phyloP scores from a whole-genome alignment of 2,888 invertebrate species.

The Serripes groenlandicus region DNA sequence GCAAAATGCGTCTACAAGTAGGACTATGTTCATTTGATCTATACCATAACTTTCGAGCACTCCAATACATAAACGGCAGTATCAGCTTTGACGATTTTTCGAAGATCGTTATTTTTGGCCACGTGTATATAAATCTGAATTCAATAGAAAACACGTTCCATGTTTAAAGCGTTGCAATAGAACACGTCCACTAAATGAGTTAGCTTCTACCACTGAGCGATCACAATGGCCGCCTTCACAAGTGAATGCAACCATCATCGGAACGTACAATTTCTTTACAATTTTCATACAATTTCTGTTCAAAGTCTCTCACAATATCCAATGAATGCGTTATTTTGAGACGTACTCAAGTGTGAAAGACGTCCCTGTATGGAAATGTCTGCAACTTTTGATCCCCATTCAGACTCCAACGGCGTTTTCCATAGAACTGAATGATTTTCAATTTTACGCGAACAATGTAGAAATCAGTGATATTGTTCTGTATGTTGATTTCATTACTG shows the following conservation, averaged over 20 bases:
- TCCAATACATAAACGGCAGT: too few species aligned
- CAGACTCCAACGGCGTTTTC: conserved; percentile 72
- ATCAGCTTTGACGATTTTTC: too few species aligned
- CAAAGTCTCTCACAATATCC: conserved; percentile 58
- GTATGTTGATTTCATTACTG: conserved; percentile 84
- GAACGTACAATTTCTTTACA: conserved; percentile 41
- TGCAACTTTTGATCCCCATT: conserved; percentile 75
- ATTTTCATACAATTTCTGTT: conserved; percentile 39
- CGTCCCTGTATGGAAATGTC: conserved; percentile 68
- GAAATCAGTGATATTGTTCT: conserved; percentile 80
- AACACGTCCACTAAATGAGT: conserved; percentile 59
- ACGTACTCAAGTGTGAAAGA: conserved; percentile 77
- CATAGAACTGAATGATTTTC: conserved; percentile 84
- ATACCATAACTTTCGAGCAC: too few species aligned
- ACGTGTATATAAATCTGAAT: conserved; percentile 7
- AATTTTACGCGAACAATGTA: conserved; percentile 84
- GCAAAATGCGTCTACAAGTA: too few species aligned
- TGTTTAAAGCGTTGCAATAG: conserved; percentile 44
- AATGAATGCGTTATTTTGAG: conserved; percentile 73
- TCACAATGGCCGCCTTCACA: conserved; percentile 32
- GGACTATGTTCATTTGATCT: too few species aligned
- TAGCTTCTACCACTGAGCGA: conserved; percentile 6
- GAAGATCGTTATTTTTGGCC: too few species aligned
- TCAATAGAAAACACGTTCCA: conserved; percentile 4
- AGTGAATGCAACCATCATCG: conserved; percentile 19